Conservation (phyloP, 2,888 invertebrate genomes). For the Patella caerulea region DNA sequence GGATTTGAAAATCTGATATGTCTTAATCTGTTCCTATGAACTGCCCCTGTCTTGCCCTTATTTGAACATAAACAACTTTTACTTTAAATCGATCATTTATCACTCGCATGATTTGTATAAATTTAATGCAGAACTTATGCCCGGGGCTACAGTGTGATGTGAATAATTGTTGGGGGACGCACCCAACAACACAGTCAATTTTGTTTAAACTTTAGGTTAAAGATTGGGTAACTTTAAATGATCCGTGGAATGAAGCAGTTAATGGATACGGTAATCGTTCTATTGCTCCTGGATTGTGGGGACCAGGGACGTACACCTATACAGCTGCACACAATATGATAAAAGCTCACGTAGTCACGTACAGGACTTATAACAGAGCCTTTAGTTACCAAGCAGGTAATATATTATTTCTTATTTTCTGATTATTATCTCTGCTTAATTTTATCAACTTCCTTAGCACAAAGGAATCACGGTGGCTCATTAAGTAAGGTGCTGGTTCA, state of each 20-base stretch:
- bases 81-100: too few species aligned
- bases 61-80: too few species aligned
- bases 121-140: too few species aligned
- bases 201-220: conserved; percentile 8
- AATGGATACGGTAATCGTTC: conserved; percentile 40
- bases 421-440: not conserved
- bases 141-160: too few species aligned
- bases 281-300: not conserved
- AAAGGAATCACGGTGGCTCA: not conserved
- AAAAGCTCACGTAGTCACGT: not conserved
- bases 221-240: not conserved
- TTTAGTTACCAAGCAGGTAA: not conserved
- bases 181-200: not conserved
- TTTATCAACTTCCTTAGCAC: not conserved
- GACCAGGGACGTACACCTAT: not conserved
- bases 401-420: not conserved
- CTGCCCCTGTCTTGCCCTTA: too few species aligned
- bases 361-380: not conserved
- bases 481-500: too few species aligned
- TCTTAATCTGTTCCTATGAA: too few species aligned
- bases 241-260: not conserved
- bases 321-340: not conserved
- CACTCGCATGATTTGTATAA: too few species aligned
- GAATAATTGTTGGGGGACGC: not conserved
- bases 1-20: too few species aligned